Evolutionary conservation across 2,888 invertebrate species (phyloP).

Genomic region (Flexamia atlantica): DNA sequence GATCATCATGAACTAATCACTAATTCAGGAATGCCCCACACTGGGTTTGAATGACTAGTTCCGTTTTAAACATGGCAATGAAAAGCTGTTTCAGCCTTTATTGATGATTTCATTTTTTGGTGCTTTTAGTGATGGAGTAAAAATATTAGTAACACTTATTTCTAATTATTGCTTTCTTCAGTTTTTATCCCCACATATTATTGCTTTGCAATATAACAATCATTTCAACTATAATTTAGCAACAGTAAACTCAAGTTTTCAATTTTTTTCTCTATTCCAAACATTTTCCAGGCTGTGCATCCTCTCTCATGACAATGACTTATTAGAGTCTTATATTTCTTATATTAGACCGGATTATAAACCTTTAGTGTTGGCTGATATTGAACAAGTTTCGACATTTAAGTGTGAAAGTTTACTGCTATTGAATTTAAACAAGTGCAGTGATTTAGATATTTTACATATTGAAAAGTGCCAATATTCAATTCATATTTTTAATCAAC

Average conservation of each 20-base stretch:
- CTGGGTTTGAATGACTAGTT: not conserved
- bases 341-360: not conserved
- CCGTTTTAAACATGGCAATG: not conserved
- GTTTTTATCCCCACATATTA: not conserved
- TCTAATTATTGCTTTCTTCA: not conserved
- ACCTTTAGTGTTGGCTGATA: not conserved
- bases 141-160: not conserved
- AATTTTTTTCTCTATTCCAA: not conserved
- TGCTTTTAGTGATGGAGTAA: not conserved
- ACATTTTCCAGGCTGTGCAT: not conserved
- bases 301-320: not conserved
- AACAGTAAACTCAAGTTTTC: not conserved
- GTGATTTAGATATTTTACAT: not conserved
- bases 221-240: not conserved
- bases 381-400: not conserved
- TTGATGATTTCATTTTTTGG: not conserved
- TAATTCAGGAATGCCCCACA: no score
- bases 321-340: not conserved
- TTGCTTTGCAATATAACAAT: not conserved
- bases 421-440: not conserved
- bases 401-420: not conserved
- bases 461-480: not conserved
- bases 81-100: not conserved
- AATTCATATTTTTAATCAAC: not conserved
- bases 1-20: conserved; percentile 28